phyloP scores from a whole-genome alignment of 2,797 vertebrate species.

The Decapterus maruadsi region DNA sequence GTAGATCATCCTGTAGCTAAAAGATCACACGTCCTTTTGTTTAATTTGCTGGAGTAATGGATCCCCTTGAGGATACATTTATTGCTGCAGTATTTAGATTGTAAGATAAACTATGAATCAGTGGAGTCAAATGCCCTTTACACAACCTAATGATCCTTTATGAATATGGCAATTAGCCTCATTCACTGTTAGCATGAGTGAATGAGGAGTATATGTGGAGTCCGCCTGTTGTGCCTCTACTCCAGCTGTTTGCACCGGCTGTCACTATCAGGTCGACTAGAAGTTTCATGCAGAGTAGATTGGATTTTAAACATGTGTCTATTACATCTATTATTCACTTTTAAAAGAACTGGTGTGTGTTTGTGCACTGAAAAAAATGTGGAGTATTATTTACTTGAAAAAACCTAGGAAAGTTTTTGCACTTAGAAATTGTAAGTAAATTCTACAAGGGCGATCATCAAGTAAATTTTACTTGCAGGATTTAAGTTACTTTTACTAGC shows the following conservation, averaged over 20 bases:
- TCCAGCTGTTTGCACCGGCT: neutral
- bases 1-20: neutral
- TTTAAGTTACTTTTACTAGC: no score
- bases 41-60: slow-evolving; percentile 29
- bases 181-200: slow-evolving; percentile 38
- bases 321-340: slow-evolving; percentile 52
- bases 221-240: slow-evolving; percentile 43
- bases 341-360: slow-evolving; percentile 28
- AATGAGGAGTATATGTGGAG: slow-evolving; percentile 29
- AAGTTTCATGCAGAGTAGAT: slow-evolving; percentile 56
- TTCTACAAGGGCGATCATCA: no score
- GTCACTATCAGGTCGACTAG: slow-evolving; percentile 27
- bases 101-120: slow-evolving; percentile 45
- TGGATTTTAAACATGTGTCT: slow-evolving; percentile 54
- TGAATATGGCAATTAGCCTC: slow-evolving; percentile 29
- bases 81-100: slow-evolving; percentile 45
- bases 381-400: no score
- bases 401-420: no score
- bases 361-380: no score
- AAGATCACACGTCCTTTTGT: neutral
- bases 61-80: slow-evolving; percentile 5
- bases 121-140: slow-evolving; percentile 27
- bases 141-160: slow-evolving; percentile 30
- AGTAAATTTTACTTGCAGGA: no score
- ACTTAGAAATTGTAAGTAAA: no score